Percentiles rank a stretch among this genome's conserved stretches.
Evolutionary conservation across 2,888 invertebrate species (phyloP).

Genomic region (Argyra leucocephala): DNA sequence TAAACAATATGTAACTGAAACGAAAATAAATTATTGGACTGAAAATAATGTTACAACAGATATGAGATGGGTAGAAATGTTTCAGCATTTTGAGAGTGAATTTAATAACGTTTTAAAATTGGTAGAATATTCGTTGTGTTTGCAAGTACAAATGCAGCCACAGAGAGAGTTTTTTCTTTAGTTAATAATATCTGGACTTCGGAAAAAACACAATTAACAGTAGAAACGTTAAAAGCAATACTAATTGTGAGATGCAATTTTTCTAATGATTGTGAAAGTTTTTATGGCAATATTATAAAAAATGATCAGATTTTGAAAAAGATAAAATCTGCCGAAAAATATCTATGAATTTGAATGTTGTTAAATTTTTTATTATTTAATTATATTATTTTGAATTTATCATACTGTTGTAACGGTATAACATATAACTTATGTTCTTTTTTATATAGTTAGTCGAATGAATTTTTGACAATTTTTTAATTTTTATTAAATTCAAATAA

Average conservation of each 20-base stretch:
- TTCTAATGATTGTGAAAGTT: no score
- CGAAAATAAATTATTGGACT: constrained; percentile 12
- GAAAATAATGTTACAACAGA: constrained; percentile 9
- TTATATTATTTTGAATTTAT: constrained; percentile 1
- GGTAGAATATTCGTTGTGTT: constrained; percentile 15
- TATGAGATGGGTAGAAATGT: constrained; percentile 14
- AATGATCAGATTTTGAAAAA: no score
- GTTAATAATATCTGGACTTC: constrained; percentile 17
- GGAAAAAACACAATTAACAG: constrained; percentile 15
- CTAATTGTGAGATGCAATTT: constrained; percentile 10
- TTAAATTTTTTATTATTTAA: constrained; percentile 2
- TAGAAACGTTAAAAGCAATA: constrained; percentile 12
- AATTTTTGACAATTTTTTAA: background rate
- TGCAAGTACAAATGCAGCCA: constrained; percentile 17
- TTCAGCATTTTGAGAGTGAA: constrained; percentile 9
- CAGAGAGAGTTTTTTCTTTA: constrained; percentile 17
- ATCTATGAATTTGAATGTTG: constrained; percentile 5
- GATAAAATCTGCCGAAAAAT: background rate
- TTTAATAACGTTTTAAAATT: constrained; percentile 10
- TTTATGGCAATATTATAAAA: no score
- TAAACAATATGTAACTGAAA: constrained; percentile 12
- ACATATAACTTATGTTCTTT: no score
- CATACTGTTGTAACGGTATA: no score
- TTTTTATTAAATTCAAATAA: constrained; percentile 3
- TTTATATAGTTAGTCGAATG: no score